phyloP scores from a whole-genome alignment of 2,113 vertebrate species.

The Calonectris borealis region DNA sequence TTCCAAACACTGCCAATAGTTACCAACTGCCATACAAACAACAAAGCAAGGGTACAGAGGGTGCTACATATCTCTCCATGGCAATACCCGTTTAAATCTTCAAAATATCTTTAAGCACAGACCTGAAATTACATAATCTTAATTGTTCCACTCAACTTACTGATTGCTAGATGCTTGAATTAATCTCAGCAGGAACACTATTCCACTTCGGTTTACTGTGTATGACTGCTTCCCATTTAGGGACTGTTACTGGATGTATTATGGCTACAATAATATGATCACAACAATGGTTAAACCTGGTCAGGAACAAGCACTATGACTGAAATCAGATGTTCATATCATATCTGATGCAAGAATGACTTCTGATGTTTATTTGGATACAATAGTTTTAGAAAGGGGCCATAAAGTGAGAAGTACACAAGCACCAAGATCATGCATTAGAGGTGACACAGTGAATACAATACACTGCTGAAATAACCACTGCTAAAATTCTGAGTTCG shows the following conservation, averaged over 20 bases:
- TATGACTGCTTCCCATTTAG: background rate
- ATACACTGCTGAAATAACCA: background rate
- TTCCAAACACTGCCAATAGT: background rate
- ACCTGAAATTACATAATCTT: background rate
- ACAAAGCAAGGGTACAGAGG: background rate
- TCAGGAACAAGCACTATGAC: background rate
- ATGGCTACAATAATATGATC: background rate
- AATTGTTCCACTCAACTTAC: background rate
- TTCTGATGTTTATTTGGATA: background rate
- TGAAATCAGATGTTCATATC: background rate
- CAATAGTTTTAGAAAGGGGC: background rate
- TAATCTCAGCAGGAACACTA: background rate
- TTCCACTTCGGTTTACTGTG: background rate
- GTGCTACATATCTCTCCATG: rapidly evolving
- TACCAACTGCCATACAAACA: background rate
- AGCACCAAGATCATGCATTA: background rate
- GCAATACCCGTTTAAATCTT: background rate
- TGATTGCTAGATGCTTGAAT: background rate
- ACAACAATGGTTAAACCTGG: background rate
- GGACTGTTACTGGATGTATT: background rate
- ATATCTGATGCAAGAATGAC: background rate
- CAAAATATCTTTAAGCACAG: background rate
- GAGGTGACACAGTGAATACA: background rate
- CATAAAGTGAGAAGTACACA: background rate
- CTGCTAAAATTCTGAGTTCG: background rate